These are phyloP conservation scores for Fulica atra DNA, from an alignment of 2,113 vertebrate genomes.

Conservation along the genomic window DNA sequence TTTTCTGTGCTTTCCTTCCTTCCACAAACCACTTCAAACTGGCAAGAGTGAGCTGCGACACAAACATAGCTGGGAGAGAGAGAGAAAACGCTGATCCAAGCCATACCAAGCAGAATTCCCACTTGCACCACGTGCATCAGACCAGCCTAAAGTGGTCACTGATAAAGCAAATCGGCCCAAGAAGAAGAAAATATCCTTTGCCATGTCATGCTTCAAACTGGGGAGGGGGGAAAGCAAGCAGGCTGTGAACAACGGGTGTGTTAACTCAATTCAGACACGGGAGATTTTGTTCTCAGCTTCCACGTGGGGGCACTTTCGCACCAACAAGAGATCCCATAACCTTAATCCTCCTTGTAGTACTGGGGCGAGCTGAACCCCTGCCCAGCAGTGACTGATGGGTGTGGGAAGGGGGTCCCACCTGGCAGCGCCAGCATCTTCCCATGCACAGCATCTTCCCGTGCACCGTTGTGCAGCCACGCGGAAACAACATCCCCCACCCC, in stretches of 20 bases:
- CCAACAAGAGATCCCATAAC: background rate
- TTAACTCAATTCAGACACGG: background rate
- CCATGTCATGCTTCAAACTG: background rate
- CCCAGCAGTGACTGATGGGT: background rate
- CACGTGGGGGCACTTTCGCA: constrained; percentile 65
- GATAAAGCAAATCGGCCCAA: background rate
- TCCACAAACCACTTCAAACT: background rate
- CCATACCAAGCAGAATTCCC: background rate
- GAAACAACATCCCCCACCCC: background rate
- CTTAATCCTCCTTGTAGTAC: background rate
- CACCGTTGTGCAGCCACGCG: background rate
- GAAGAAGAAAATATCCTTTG: background rate
- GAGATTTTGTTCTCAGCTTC: constrained; percentile 37
- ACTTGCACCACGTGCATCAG: background rate
- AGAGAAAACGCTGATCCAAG: background rate
- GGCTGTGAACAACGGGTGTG: background rate
- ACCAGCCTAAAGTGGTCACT: background rate
- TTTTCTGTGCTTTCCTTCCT: background rate
- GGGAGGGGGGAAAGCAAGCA: background rate
- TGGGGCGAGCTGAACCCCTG: background rate
- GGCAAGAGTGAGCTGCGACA: background rate
- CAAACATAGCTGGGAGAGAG: background rate
- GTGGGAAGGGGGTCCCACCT: background rate
- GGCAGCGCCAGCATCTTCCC: background rate
- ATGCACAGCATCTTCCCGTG: rapidly evolving